Conservation (phyloP, 2,113 vertebrate genomes). For the Tympanuchus pallidicinctus region DNA sequence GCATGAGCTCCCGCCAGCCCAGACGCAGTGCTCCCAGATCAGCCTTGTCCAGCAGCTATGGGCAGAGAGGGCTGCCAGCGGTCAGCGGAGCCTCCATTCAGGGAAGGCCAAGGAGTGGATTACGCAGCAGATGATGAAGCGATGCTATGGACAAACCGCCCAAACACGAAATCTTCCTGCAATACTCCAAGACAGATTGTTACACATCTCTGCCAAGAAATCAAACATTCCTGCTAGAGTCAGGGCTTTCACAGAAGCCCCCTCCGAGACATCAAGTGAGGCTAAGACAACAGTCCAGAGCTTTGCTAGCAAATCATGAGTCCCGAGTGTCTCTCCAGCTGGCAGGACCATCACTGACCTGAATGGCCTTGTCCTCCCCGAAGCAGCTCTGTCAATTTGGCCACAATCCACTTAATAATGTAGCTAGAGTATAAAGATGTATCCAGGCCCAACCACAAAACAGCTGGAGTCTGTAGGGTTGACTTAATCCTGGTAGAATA, state of each 20-base stretch:
- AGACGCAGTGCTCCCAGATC: fast-evolving
- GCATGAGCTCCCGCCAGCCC: neutral
- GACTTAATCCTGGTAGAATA: constrained; percentile 66
- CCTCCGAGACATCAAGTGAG: constrained; percentile 51
- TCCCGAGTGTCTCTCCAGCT: constrained; percentile 57
- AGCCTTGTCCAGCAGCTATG: fast-evolving
- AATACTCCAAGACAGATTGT: constrained; percentile 26
- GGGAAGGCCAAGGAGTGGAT: neutral
- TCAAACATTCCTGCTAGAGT: constrained; percentile 50
- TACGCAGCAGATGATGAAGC: neutral
- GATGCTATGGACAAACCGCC: neutral
- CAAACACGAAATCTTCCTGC: neutral
- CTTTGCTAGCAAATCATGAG: constrained; percentile 53
- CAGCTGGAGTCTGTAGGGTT: constrained; percentile 66
- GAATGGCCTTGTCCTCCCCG: constrained; percentile 60
- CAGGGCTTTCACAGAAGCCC: constrained; percentile 59
- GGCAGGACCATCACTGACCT: constrained; percentile 63
- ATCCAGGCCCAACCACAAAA: constrained; percentile 62
- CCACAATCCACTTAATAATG: constrained; percentile 72
- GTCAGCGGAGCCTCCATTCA: neutral
- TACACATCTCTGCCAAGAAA: constrained; percentile 53
- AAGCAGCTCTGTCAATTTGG: constrained; percentile 65
- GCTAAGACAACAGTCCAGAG: constrained; percentile 64
- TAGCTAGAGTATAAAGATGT: constrained; percentile 58
- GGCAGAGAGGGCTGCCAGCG: fast-evolving